Base-by-base conservation (phyloP, 2,113 vertebrate species). In the Gambusia holbrooki region DNA sequence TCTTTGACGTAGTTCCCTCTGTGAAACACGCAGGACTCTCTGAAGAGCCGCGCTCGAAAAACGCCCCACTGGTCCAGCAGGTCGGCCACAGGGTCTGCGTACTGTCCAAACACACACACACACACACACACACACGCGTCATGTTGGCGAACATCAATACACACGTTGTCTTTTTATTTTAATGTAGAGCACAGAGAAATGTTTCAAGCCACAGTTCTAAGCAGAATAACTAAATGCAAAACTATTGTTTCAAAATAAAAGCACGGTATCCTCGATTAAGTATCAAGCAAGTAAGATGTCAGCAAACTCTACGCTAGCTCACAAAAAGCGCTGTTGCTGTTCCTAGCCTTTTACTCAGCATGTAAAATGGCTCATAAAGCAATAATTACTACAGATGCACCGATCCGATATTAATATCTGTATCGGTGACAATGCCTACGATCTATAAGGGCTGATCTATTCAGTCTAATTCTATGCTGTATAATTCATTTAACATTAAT, bases 1-100 rank as follows among this genome's bases (percentile, higher is more conserved):
- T 99, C 98, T 93, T 99, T 99, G 76, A 99, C 98, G 0, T 99
- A 99, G 94, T 98, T 99, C 58, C 98, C 98, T 84, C 98, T 92
- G 88, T 99, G 98, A 92, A 99, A 99, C 86, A 99, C 97, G 40
- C 98, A 99, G 42, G 98, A 99, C 90, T 99, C 98, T 90, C 98
- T 88, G 90, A 99, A 99, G 83, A 99, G 97, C n/a, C 98, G 93
- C 2, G 95, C 96, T 87, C 95, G 95, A 91, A 99, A 99, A 79
- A 99, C 97, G 0, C 97, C 97, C 98, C 98, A 99, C 81, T 97
- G 97, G 90, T 99, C 98, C 87, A 99, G 92, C 84, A 99, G 94
- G 92, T 99, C 98, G 0, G 98, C 98, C 89, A 99, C 98, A 0
- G 98, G 98, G 89, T 99, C 98, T 73, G 98, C 98, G 28, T 99